Percentiles rank a stretch among this genome's conserved stretches.
These are phyloP conservation scores for Cydia strobilella DNA, from an alignment of 1,140 invertebrate genomes.

Conservation along the genomic window DNA sequence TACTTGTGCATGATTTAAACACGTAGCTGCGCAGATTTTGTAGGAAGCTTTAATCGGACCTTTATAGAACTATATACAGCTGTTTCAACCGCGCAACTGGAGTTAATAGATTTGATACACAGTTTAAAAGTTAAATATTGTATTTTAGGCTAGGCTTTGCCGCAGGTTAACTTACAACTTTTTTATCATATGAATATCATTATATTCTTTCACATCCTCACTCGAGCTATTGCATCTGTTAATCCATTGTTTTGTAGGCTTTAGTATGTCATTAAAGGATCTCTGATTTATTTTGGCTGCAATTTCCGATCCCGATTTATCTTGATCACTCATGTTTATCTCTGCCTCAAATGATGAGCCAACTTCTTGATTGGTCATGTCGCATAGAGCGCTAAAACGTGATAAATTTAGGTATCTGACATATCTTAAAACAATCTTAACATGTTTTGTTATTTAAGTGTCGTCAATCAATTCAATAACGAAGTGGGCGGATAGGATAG, in stretches of 20 bases:
- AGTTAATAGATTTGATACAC: too few species aligned
- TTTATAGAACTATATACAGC: too few species aligned
- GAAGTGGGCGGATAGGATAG: background rate
- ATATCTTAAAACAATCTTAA: background rate
- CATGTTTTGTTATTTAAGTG: background rate
- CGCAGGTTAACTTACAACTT: conserved; percentile 51
- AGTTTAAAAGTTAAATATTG: too few species aligned
- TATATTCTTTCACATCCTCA: conserved; percentile 2
- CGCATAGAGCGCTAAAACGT: background rate
- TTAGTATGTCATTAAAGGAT: conserved; percentile 23
- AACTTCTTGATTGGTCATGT: background rate
- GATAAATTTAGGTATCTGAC: background rate
- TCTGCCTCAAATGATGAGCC: background rate
- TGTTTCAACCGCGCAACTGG: too few species aligned
- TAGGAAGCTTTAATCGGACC: too few species aligned
- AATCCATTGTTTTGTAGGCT: conserved; percentile 59
- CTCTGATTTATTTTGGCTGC: background rate
- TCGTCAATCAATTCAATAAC: background rate
- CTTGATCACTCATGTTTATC: background rate
- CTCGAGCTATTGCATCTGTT: conserved; percentile 45
- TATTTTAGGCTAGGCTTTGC: too few species aligned
- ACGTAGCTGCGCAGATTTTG: too few species aligned
- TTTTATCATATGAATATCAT: conserved; percentile 46
- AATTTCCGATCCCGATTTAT: background rate
- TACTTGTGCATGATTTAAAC: too few species aligned